phyloP scores from a whole-genome alignment of 2,888 invertebrate species.

The Ptychoptera albimana region DNA sequence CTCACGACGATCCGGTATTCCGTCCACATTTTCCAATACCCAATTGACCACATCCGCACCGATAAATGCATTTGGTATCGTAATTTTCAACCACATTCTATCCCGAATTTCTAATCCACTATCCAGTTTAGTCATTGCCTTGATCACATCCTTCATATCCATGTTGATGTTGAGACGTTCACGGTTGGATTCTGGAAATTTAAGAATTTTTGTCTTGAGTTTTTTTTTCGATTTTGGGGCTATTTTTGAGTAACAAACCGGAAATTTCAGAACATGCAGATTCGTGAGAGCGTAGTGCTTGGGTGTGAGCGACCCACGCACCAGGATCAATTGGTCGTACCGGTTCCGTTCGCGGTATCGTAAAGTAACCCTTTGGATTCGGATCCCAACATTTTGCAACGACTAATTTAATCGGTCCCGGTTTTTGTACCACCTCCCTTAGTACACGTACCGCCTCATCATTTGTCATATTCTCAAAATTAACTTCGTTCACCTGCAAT shows the following conservation, averaged over 20 bases:
- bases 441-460: conserved; percentile 96
- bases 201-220: too few species aligned
- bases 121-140: conserved; percentile 91
- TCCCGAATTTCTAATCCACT: conserved; percentile 92
- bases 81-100: conserved; percentile 98
- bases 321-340: conserved; percentile 97
- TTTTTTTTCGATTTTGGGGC: too few species aligned
- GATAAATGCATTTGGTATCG: conserved; percentile 97
- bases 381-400: conserved; percentile 99
- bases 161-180: conserved; percentile 28
- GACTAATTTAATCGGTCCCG: conserved; percentile 95
- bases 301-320: conserved; percentile 99
- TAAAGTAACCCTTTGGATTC: conserved; percentile 93
- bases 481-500: conserved; percentile 97
- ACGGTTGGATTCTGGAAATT: conserved; percentile 32
- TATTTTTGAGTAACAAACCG: too few species aligned
- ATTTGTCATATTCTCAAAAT: conserved; percentile 99
- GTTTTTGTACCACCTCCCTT: conserved; percentile 95
- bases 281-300: conserved; percentile 68
- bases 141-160: conserved; percentile 48
- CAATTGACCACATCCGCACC: conserved; percentile 82
- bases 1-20: conserved; percentile 83
- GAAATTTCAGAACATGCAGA: conserved; percentile 28
- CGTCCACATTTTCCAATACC: conserved; percentile 88
- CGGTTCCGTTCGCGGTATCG: conserved; percentile 93